Percentiles rank a stretch among this genome's conserved stretches.
Conservation (phyloP, 2,113 vertebrate genomes). For the Clarias macrocephalus region DNA sequence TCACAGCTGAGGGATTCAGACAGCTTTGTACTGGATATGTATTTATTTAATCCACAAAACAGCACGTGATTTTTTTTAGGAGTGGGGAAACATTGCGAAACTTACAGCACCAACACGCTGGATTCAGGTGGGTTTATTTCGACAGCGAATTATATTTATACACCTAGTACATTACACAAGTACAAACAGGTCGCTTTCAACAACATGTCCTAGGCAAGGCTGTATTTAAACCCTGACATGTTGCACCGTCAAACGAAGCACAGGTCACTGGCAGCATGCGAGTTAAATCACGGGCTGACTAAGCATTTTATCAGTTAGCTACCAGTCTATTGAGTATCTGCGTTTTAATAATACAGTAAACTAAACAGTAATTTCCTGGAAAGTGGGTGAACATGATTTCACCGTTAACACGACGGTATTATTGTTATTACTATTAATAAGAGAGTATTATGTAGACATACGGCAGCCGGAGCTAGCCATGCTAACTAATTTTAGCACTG, state of each 20-base stretch:
- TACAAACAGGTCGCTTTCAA: neutral
- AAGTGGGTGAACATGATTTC: neutral
- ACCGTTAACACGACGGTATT: neutral
- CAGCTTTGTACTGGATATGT: conserved; percentile 14
- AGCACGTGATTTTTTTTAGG: conserved; percentile 23
- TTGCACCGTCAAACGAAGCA: neutral
- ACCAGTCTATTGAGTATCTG: neutral
- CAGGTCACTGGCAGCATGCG: neutral
- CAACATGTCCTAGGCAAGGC: neutral
- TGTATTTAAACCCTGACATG: too few species aligned
- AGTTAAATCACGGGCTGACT: conserved; percentile 33
- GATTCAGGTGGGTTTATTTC: neutral
- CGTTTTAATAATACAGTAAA: neutral
- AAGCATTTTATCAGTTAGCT: neutral
- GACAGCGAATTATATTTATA: neutral
- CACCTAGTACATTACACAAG: neutral
- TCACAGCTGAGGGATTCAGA: neutral
- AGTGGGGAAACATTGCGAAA: conserved; percentile 41
- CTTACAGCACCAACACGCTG: neutral
- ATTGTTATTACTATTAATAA: neutral
- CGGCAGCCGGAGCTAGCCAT: neutral
- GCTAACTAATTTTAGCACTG: conserved; percentile 31
- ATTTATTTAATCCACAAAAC: conserved; percentile 22
- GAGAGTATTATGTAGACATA: neutral
- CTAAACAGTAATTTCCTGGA: neutral